phyloP scores from a whole-genome alignment of 2,797 vertebrate genomes.

The Bradypodion pumilum region DNA sequence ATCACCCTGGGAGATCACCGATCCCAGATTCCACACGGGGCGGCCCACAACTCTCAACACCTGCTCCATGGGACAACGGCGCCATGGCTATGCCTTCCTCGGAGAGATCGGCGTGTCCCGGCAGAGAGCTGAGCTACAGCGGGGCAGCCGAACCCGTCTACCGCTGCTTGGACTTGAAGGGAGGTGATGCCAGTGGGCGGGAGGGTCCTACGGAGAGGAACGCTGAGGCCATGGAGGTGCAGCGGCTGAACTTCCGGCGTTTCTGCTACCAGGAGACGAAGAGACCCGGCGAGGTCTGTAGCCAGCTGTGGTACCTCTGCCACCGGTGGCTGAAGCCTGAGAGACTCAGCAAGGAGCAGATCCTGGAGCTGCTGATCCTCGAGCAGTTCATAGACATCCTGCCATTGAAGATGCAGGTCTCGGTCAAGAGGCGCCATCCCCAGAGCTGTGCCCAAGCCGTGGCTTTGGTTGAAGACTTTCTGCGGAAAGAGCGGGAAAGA shows the following conservation, averaged over 20 bases:
- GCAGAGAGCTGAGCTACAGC: background rate
- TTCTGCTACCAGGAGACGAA: background rate
- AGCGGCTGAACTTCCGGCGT: background rate
- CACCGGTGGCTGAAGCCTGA: background rate
- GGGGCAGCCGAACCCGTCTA: no score
- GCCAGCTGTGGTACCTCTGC: background rate
- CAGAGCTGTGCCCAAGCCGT: background rate
- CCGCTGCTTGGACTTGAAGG: background rate
- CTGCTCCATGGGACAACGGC: background rate
- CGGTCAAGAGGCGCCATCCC: background rate
- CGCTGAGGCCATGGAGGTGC: background rate
- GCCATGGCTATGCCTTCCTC: background rate
- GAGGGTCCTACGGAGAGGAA: background rate
- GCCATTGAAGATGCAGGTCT: background rate
- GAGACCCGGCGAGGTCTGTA: background rate
- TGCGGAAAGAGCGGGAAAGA: background rate
- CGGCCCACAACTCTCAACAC: background rate
- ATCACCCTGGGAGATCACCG: background rate
- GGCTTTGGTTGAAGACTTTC: background rate
- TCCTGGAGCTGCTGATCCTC: background rate
- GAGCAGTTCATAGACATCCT: constrained; percentile 15
- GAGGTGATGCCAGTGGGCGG: rapidly evolving
- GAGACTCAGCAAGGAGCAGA: constrained; percentile 1
- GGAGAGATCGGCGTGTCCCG: background rate
- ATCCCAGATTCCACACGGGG: background rate